phyloP scores from a whole-genome alignment of 2,113 vertebrate genomes.

The Erythrocercus mccallii region DNA sequence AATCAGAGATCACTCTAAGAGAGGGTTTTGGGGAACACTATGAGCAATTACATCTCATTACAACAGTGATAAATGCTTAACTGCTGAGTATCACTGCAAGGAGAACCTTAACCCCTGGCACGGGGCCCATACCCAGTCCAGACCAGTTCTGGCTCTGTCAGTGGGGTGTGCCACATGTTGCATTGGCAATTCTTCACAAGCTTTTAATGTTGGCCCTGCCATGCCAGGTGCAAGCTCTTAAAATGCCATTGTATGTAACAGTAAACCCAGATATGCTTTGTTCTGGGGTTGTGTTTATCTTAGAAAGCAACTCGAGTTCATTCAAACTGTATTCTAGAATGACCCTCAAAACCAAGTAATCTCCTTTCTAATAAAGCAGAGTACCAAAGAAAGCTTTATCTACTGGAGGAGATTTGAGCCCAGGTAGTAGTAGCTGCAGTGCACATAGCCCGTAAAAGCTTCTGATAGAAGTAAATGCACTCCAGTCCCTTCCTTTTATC shows the following conservation, averaged over 20 bases:
- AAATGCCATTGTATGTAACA: constrained; percentile 30
- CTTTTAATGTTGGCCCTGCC: neutral
- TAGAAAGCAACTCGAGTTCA: constrained; percentile 55
- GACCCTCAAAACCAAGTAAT: constrained; percentile 59
- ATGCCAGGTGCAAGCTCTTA: constrained; percentile 44
- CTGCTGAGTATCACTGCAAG: neutral
- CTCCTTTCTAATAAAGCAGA: constrained; percentile 24
- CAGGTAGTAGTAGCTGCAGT: constrained; percentile 12
- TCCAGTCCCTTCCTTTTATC: constrained; percentile 48
- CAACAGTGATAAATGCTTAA: neutral
- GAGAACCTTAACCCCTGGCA: neutral
- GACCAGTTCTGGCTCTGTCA: neutral
- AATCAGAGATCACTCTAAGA: neutral
- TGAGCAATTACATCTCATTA: neutral
- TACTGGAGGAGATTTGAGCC: constrained; percentile 22
- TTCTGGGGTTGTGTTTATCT: constrained; percentile 51
- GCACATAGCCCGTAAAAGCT: neutral
- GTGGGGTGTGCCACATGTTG: constrained; percentile 20
- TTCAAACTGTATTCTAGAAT: constrained; percentile 39
- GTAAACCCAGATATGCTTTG: constrained; percentile 53
- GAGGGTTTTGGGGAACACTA: neutral
- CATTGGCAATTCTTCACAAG: constrained; percentile 45
- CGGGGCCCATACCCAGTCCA: neutral
- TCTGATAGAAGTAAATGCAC: constrained; percentile 24
- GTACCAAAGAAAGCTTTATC: constrained; percentile 34